Percentiles rank a stretch among this genome's conserved stretches.
phyloP scores from a whole-genome alignment of 1,140 invertebrate species.

The Drosophila mauritiana region DNA sequence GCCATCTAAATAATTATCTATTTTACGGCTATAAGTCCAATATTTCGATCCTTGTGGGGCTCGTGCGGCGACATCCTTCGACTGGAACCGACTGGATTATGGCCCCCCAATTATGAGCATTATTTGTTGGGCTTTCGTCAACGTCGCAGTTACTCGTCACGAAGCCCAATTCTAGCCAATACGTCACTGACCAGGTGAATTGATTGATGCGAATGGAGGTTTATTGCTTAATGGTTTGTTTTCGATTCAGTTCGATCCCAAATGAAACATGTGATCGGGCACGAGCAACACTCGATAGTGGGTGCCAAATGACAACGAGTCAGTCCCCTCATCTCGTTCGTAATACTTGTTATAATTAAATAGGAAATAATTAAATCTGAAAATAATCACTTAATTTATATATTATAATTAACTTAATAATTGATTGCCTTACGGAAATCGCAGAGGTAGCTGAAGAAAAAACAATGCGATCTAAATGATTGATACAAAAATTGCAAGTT shows the following conservation, averaged over 20 bases:
- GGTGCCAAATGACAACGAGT: no score
- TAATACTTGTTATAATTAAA: no score
- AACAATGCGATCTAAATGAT: slow-evolving; percentile 11
- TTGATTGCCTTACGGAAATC: background rate
- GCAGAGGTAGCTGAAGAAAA: slow-evolving; percentile 1
- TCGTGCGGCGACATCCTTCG: background rate
- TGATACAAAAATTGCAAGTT: slow-evolving; percentile 28
- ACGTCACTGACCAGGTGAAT: slow-evolving; percentile 10
- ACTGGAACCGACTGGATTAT: background rate
- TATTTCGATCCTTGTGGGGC: slow-evolving; percentile 1
- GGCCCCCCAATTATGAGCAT: background rate
- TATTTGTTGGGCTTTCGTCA: background rate
- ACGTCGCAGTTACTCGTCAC: slow-evolving; percentile 10
- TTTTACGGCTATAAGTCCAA: background rate
- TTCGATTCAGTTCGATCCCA: slow-evolving; percentile 14
- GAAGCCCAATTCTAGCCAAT: background rate
- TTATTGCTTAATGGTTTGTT: slow-evolving; percentile 32
- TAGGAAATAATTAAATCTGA: no score
- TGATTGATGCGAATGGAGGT: slow-evolving; percentile 29
- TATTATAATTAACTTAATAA: no score
- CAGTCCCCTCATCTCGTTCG: no score
- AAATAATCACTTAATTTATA: background rate
- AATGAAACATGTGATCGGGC: slow-evolving; percentile 15
- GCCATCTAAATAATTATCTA: background rate
- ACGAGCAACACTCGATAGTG: background rate